Percentiles rank a stretch among this genome's conserved stretches.
Conservation (phyloP, 1,140 invertebrate genomes). For the Panulirus ornatus region DNA sequence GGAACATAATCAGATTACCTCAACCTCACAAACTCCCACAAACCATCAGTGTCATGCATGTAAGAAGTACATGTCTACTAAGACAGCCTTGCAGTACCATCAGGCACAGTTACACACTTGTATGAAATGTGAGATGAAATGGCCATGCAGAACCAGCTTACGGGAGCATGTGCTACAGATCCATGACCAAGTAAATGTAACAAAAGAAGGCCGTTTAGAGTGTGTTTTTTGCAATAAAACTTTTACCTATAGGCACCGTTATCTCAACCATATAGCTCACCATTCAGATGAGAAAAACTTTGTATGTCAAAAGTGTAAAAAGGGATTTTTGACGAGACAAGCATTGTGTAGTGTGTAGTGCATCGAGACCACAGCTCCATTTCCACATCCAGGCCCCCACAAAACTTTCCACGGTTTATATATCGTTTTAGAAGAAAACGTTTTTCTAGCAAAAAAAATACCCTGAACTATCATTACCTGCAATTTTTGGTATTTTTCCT, state of each 20-base stretch:
- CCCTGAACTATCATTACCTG: no score
- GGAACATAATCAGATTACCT: constrained; percentile 1
- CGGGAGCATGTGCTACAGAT: constrained; percentile 6
- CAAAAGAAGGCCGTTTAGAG: constrained; percentile 18
- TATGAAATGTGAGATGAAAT: not conserved
- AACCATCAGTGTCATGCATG: constrained; percentile 11
- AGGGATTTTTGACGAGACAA: not conserved
- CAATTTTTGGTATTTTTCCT: no score
- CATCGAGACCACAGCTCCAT: no score
- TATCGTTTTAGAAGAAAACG: no score
- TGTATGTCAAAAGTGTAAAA: constrained; percentile 21
- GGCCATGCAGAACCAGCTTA: constrained; percentile 13
- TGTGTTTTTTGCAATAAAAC: constrained; percentile 18
- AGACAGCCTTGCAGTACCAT: constrained; percentile 19
- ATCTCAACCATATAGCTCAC: constrained; percentile 12
- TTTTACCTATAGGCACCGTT: constrained; percentile 25
- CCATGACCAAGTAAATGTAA: constrained; percentile 16
- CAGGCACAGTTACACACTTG: not conserved
- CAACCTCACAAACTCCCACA: constrained; percentile 13
- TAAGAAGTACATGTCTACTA: constrained; percentile 32
- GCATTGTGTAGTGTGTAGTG: constrained; percentile 5
- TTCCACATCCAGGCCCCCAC: no score
- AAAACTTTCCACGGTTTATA: no score
- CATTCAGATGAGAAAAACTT: constrained; percentile 10
- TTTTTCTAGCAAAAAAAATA: no score